Base-by-base conservation (phyloP, 2,113 vertebrate genomes). In the Macheiramphus alcinus region DNA sequence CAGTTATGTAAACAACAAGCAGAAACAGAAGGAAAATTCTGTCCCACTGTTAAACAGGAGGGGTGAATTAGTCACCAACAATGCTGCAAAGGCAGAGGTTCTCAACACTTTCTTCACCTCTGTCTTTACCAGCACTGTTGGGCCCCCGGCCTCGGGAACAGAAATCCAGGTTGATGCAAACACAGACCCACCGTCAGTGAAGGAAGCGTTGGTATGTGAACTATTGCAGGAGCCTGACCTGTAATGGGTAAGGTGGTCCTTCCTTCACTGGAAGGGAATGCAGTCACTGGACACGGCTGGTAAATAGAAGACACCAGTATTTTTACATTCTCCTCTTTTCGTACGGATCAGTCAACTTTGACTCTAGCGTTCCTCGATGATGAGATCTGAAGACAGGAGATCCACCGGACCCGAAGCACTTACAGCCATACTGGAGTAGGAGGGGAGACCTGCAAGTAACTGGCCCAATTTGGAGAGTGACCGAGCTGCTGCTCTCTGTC, bases 371-470 rank as follows among this genome's bases (percentile, higher is more conserved):
- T 58, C 36, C 68, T 71, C 6, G 11, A 27, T 17, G 75, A 26
- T 9, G 43, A 47, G n/a, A 74, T 31, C 52, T 65, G 72, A 81
- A 86, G 86, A 62, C 62, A 71, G 38, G 32, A 17, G 20, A 34
- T 76, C 27, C 12, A 9, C 31, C 47, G 11, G 34, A 34, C 26
- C 43, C 29, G 50, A 53, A 53, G 20, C 43, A 23, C 38, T 62
- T 29, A 5, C 10, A 75, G 43, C 36, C 16, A 7, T 34, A 14
- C 12, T 0, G 2, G 32, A 32, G 8, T 1, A 32, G 31, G 2
- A 26, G 15, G 26, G 22, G 47, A 86, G 66, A 59, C 16, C 66
- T 55, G 34, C 26, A 21, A 53, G 23, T 50, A 45, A 42, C 9
- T 36, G 32, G 19, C 29, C n/a, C 43, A 20, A 0, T 43, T 18